These are phyloP conservation scores for Polymixis lichenea DNA, from an alignment of 2,888 invertebrate species.

Conservation along the genomic window DNA sequence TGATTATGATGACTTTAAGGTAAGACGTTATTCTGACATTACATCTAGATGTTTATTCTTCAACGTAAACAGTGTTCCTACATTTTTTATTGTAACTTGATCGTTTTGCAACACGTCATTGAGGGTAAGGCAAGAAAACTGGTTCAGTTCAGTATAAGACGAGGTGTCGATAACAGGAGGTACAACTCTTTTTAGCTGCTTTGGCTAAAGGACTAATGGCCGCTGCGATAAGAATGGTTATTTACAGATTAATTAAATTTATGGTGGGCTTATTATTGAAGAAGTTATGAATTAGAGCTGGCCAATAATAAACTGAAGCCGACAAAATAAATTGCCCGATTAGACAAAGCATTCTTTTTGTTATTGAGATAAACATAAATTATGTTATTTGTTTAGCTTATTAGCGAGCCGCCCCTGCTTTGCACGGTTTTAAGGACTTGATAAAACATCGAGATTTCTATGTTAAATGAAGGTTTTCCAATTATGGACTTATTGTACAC, in stretches of 20 bases:
- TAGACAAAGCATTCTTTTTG: background rate
- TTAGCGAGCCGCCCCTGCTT: no score
- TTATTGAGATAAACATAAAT: background rate
- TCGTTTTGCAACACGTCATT: slow-evolving; percentile 57
- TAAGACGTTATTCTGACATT: background rate
- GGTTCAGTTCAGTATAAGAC: slow-evolving; percentile 45
- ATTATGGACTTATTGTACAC: no score
- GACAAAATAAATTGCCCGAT: background rate
- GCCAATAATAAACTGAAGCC: background rate
- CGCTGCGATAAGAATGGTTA: slow-evolving; percentile 39
- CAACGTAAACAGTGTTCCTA: slow-evolving; percentile 26
- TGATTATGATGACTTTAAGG: background rate
- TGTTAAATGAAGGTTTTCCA: no score
- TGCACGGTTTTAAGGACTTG: no score
- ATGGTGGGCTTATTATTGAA: slow-evolving; percentile 1
- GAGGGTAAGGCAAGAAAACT: slow-evolving; percentile 61
- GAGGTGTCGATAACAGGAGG: slow-evolving; percentile 54
- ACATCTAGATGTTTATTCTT: slow-evolving; percentile 11
- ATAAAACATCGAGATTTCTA: no score
- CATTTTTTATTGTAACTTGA: slow-evolving; percentile 54
- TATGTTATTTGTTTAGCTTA: background rate
- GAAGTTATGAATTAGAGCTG: background rate
- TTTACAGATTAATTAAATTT: slow-evolving; percentile 24
- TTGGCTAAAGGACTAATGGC: slow-evolving; percentile 31
- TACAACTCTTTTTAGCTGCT: slow-evolving; percentile 40